A percentile compares a stretch with the other conserved stretches of the same genome.
These are phyloP conservation scores for Dendronephthya gigantea DNA, from an alignment of 64 coral and sea anemone species.

Conservation along the genomic window DNA sequence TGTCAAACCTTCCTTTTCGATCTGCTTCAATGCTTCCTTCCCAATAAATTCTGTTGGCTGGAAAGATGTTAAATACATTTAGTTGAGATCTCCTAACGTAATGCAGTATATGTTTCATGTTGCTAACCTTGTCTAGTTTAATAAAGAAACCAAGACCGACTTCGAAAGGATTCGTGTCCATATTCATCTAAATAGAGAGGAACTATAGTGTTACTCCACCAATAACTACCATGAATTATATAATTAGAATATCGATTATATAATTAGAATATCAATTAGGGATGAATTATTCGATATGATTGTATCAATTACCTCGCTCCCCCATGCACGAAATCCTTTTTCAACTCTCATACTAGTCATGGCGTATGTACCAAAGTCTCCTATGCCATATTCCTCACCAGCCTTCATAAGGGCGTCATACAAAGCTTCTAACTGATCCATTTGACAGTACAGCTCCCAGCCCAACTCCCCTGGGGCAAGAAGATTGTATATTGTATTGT, in stretches of 20 bases:
- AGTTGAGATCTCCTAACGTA: background rate
- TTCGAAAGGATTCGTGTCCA: conserved; percentile 79
- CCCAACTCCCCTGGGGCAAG: conserved; percentile 60
- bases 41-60: conserved; percentile 77
- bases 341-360: conserved; percentile 71
- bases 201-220: too few species aligned
- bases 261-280: conserved; percentile 15
- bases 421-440: conserved; percentile 46
- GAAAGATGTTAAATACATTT: background rate
- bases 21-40: conserved; percentile 52
- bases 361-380: conserved; percentile 93
- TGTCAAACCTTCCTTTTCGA: conserved; percentile 66
- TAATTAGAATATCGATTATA: too few species aligned
- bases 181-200: conserved; percentile 83
- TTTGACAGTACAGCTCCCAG: conserved; percentile 85
- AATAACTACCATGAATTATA: too few species aligned
- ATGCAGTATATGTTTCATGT: background rate
- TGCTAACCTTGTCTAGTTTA: conserved; percentile 71
- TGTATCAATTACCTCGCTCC: conserved; percentile 47
- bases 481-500: too few species aligned
- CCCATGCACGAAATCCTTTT: conserved; percentile 90
- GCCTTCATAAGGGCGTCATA: conserved; percentile 73
- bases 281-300: background rate
- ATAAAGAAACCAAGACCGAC: conserved; percentile 78
- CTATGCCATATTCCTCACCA: conserved; percentile 81